Percentiles rank a stretch among this genome's conserved stretches.
Evolutionary conservation across 2,113 vertebrate species (phyloP).

Genomic region (Cyanoliseus patagonus): DNA sequence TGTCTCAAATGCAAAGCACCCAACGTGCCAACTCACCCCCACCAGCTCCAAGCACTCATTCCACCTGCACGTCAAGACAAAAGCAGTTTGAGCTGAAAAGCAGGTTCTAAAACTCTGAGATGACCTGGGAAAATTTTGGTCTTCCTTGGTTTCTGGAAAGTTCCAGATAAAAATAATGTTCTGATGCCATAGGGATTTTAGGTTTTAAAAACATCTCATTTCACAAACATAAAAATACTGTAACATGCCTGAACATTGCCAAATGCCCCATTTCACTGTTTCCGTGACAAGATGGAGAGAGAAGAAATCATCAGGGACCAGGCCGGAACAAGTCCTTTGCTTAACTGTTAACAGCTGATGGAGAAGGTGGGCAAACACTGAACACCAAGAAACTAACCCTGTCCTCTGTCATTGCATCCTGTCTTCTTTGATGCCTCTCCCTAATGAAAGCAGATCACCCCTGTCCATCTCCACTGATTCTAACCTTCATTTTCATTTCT

Average conservation of each 20-base stretch:
- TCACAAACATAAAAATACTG: background rate
- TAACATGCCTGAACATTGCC: too few relatives aligned
- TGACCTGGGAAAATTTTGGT: background rate
- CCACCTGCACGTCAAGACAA: background rate
- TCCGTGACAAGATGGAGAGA: background rate
- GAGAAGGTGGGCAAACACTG: background rate
- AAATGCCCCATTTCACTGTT: background rate
- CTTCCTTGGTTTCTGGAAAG: background rate
- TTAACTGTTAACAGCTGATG: fast-evolving
- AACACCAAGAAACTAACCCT: background rate
- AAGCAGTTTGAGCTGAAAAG: background rate
- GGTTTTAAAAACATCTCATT: background rate
- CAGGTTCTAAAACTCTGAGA: background rate
- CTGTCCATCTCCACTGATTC: background rate
- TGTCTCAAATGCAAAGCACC: background rate
- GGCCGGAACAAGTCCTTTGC: background rate
- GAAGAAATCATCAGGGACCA: background rate
- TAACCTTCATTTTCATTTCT: background rate
- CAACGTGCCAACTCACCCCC: background rate
- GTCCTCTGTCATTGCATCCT: background rate
- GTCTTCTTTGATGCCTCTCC: too few relatives aligned
- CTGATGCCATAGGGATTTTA: background rate
- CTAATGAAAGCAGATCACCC: background rate
- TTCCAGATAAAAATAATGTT: background rate
- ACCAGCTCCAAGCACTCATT: background rate